phyloP scores from a whole-genome alignment of 2,797 vertebrate genomes.

The Esox lucius region DNA sequence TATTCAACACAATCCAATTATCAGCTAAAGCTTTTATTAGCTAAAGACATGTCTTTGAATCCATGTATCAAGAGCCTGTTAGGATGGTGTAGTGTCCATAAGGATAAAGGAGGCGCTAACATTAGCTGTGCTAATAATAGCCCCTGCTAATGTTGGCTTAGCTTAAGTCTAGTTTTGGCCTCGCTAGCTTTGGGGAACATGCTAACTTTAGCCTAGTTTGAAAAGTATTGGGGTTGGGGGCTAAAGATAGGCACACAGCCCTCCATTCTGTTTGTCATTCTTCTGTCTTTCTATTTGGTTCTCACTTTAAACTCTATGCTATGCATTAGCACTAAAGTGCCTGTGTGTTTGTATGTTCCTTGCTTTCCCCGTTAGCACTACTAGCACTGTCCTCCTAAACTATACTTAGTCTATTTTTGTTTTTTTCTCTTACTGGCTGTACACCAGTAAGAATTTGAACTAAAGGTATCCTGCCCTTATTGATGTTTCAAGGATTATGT shows the following conservation, averaged over 20 bases:
- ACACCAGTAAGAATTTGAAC: constrained; percentile 52
- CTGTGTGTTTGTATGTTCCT: constrained; percentile 52
- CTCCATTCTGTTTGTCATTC: background rate
- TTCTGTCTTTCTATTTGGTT: constrained; percentile 16
- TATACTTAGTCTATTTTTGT: constrained; percentile 64
- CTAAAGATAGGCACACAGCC: background rate
- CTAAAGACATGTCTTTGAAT: constrained; percentile 54
- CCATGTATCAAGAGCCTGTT: constrained; percentile 55
- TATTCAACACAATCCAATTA: constrained; percentile 54
- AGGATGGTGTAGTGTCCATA: background rate
- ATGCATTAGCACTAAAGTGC: constrained; percentile 75
- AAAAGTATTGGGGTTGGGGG: background rate
- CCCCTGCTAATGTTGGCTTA: constrained; percentile 48
- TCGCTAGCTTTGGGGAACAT: constrained; percentile 29
- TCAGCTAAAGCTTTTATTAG: constrained; percentile 51
- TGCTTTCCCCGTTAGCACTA: constrained; percentile 56
- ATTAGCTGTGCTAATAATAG: constrained; percentile 49
- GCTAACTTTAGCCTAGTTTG: constrained; percentile 32
- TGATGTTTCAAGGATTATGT: constrained; percentile 27
- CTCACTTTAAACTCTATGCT: constrained; percentile 56
- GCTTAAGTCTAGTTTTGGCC: constrained; percentile 8
- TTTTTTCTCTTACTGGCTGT: constrained; percentile 58
- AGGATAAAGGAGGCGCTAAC: constrained; percentile 49
- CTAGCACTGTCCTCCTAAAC: constrained; percentile 53
- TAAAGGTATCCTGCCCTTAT: constrained; percentile 34